These are phyloP conservation scores for Urosaurus nigricauda DNA, from an alignment of 2,797 vertebrate genomes.

Conservation along the genomic window DNA sequence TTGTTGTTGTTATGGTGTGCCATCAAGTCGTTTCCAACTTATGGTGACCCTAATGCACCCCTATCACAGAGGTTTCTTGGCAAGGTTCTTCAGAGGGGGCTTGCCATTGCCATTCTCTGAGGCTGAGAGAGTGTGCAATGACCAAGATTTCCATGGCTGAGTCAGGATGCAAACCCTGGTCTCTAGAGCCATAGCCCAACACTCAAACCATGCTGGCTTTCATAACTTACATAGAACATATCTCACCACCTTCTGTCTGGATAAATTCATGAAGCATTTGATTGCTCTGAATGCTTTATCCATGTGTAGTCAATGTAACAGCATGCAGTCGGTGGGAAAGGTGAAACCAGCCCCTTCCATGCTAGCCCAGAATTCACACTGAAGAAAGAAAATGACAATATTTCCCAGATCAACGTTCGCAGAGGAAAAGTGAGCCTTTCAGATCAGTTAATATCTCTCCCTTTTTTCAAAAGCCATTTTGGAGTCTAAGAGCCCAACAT, in stretches of 20 bases:
- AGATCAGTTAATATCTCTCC: neutral
- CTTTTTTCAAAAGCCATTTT: neutral
- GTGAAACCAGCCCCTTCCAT: conserved; percentile 3
- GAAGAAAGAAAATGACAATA: conserved; percentile 46
- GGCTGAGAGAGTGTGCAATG: too few relatives aligned
- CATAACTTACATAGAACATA: conserved; percentile 59
- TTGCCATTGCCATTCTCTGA: too few relatives aligned
- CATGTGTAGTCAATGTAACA: conserved; percentile 21
- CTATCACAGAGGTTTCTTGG: too few relatives aligned
- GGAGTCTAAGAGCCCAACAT: neutral
- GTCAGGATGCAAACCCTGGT: too few relatives aligned
- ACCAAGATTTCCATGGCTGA: too few relatives aligned
- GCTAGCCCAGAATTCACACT: conserved; percentile 43
- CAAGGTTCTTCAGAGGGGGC: too few relatives aligned
- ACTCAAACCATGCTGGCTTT: too few relatives aligned
- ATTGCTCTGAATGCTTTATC: conserved; percentile 42
- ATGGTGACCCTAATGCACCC: too few relatives aligned
- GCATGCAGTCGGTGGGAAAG: conserved; percentile 40
- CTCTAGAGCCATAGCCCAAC: too few relatives aligned
- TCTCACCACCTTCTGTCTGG: conserved; percentile 53
- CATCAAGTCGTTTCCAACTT: too few relatives aligned
- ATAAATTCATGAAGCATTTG: conserved; percentile 53
- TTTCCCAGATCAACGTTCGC: conserved; percentile 18
- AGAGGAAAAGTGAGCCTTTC: neutral
- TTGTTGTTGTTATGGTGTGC: too few relatives aligned